phyloP scores from a whole-genome alignment of 1,140 invertebrate genomes.

The Drosophila suzukii region DNA sequence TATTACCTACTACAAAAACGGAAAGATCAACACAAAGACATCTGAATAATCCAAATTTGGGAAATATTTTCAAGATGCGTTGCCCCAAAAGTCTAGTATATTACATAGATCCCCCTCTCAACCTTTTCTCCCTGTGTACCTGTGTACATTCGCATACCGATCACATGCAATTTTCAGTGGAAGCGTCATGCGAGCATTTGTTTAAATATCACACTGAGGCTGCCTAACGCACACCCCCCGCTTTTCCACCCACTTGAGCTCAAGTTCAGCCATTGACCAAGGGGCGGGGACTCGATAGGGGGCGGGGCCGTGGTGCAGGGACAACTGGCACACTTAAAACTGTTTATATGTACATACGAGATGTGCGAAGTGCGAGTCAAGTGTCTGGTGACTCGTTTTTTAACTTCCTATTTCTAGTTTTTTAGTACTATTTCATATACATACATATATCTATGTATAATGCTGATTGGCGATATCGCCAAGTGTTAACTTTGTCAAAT shows the following conservation, averaged over 20 bases:
- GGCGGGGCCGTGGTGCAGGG: constrained; percentile 11
- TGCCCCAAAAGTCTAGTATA: too few relatives aligned
- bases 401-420: constrained; percentile 11
- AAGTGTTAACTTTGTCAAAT: constrained; percentile 60
- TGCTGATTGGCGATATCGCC: constrained; percentile 20
- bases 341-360: constrained; percentile 10
- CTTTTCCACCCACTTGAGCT: constrained; percentile 37
- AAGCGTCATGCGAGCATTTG: constrained; percentile 52
- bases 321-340: constrained; percentile 51
- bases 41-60: too few relatives aligned
- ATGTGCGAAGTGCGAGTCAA: constrained; percentile 27
- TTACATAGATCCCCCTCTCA: too few relatives aligned
- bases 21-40: too few relatives aligned
- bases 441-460: neutral
- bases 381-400: constrained; percentile 25
- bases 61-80: too few relatives aligned
- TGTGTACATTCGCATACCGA: constrained; percentile 7
- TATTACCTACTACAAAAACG: too few relatives aligned
- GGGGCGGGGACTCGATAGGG: constrained; percentile 2
- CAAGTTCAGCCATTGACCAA: constrained; percentile 38
- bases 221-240: constrained; percentile 4
- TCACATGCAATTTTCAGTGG: constrained; percentile 52
- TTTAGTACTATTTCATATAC: too few relatives aligned
- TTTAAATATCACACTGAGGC: constrained; percentile 46
- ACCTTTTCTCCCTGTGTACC: neutral